These are phyloP conservation scores for Pristiophorus japonicus DNA, from an alignment of 2,113 vertebrate genomes.

Conservation along the genomic window DNA sequence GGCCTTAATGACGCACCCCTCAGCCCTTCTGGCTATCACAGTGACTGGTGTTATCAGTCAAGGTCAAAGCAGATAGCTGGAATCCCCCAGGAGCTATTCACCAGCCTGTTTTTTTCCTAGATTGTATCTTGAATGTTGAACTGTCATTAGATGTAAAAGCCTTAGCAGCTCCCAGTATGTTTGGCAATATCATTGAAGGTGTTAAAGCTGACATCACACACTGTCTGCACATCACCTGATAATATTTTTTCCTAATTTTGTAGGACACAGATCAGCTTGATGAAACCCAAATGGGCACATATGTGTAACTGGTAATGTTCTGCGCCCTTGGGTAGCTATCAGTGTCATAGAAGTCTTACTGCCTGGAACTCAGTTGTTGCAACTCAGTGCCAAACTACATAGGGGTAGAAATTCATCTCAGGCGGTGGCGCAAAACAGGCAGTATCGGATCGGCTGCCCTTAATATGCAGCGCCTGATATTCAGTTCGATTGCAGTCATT, in stretches of 20 bases:
- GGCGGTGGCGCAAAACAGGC: too few relatives aligned
- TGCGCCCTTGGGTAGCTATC: neutral
- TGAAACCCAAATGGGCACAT: neutral
- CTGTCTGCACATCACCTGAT: neutral
- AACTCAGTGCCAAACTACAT: neutral
- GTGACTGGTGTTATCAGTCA: neutral
- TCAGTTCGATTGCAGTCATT: too few relatives aligned
- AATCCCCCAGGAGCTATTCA: neutral
- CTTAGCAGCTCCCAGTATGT: neutral
- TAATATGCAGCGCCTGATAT: too few relatives aligned
- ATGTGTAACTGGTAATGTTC: neutral
- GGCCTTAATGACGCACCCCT: neutral
- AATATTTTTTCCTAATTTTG: neutral
- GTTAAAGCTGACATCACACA: neutral
- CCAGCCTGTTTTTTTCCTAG: neutral
- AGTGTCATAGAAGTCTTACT: neutral
- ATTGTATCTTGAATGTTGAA: neutral
- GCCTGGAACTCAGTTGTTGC: neutral
- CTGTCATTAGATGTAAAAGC: neutral
- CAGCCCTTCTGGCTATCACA: neutral
- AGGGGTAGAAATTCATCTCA: too few relatives aligned
- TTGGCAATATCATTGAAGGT: neutral
- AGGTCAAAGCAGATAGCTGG: neutral
- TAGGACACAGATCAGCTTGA: neutral
- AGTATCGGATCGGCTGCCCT: too few relatives aligned